phyloP scores from a whole-genome alignment of 2,797 vertebrate genomes.

The Pseudomugil tenellus region DNA sequence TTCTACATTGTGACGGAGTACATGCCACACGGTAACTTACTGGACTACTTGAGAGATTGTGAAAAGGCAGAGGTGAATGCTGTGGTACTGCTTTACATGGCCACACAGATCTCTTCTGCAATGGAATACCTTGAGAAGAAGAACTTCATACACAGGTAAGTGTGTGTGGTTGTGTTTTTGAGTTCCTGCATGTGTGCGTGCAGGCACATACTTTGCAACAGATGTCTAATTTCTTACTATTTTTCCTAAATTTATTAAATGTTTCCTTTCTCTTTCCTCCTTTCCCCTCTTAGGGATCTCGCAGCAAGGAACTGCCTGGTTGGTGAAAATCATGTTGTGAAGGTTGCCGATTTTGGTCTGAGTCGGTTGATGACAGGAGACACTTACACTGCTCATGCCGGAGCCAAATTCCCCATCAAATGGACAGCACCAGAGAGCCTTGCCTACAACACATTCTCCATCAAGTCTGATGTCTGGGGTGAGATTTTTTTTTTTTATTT shows the following conservation, averaged over 20 bases:
- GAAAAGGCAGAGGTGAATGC: constrained; percentile 95
- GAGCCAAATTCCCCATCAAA: constrained; percentile 99
- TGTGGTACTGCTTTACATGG: constrained; percentile 98
- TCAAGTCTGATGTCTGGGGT: constrained; percentile 99
- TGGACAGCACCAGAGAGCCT: constrained; percentile 99
- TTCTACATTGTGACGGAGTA: constrained; percentile 99
- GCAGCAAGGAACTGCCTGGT: constrained; percentile 98
- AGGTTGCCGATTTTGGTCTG: constrained; percentile 97
- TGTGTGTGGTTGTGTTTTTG: neutral
- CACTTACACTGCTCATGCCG: constrained; percentile 97
- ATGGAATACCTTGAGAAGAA: constrained; percentile 99
- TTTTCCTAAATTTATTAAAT: neutral
- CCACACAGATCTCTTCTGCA: constrained; percentile 98
- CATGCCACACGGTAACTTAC: constrained; percentile 97
- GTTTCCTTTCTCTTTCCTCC: neutral
- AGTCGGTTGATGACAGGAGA: constrained; percentile 98
- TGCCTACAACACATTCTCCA: constrained; percentile 98
- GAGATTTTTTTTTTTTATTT: constrained; percentile 51
- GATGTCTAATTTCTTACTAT: neutral
- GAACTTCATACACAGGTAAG: constrained; percentile 98
- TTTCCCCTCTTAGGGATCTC: constrained; percentile 86
- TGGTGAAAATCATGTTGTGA: constrained; percentile 97
- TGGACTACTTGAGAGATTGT: constrained; percentile 97
- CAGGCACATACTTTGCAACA: neutral
- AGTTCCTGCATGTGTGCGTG: neutral